phyloP scores from a whole-genome alignment of 2,888 invertebrate genomes.

The Diabrotica balteata region DNA sequence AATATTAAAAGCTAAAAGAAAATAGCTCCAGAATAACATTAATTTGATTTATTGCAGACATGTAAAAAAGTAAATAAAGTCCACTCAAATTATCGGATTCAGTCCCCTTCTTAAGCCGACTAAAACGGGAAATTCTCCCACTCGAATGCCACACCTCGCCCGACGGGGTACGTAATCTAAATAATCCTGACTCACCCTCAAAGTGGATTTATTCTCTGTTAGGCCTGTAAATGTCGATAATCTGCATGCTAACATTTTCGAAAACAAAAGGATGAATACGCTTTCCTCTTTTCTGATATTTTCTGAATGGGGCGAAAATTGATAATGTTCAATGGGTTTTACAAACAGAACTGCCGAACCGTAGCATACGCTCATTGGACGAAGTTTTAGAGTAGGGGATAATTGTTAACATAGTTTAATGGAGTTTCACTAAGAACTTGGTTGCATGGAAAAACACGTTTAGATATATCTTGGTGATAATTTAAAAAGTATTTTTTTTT shows the following conservation, averaged over 20 bases:
- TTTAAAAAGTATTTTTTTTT: too few species aligned
- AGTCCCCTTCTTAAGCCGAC: background rate
- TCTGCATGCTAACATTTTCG: slow-evolving; percentile 8
- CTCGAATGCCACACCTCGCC: background rate
- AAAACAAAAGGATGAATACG: slow-evolving; percentile 12
- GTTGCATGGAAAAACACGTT: too few species aligned
- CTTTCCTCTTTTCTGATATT: slow-evolving; percentile 6
- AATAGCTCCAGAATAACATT: background rate
- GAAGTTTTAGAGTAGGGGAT: background rate
- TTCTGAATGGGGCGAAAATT: background rate
- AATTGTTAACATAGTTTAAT: background rate
- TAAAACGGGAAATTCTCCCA: background rate
- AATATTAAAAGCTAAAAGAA: background rate
- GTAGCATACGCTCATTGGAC: slow-evolving; percentile 1
- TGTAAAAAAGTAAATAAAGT: background rate
- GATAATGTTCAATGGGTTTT: slow-evolving; percentile 8
- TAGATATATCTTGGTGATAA: background rate
- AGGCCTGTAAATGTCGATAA: slow-evolving; percentile 18
- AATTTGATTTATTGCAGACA: background rate
- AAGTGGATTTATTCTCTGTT: slow-evolving; percentile 19
- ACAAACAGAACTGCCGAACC: background rate
- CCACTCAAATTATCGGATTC: background rate
- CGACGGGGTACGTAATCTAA: slow-evolving; percentile 6
- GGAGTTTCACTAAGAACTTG: background rate
- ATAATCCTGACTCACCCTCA: slow-evolving; percentile 18